phyloP scores from a whole-genome alignment of 2,113 vertebrate species.

The Opisthocomus hoazin region DNA sequence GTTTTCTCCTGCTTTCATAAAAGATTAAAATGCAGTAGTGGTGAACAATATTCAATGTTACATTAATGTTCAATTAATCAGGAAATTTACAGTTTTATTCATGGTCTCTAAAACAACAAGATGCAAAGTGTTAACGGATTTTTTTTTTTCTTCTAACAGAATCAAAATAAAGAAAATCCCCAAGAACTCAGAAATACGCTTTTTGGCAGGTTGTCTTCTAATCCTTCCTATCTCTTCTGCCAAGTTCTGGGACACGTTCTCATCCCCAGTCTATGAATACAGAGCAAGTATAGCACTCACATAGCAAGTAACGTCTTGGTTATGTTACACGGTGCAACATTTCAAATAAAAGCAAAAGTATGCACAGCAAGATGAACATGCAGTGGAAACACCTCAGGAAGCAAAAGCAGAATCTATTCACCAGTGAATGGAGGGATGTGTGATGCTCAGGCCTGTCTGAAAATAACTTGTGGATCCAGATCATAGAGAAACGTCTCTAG shows the following conservation, averaged over 20 bases:
- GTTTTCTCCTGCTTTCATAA: not conserved
- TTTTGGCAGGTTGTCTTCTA: not conserved
- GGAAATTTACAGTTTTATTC: not conserved
- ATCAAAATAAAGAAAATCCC: not conserved
- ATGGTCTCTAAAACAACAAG: not conserved
- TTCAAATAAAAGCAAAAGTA: not conserved
- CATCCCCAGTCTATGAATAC: not conserved
- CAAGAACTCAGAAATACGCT: not conserved
- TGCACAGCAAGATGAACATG: not conserved
- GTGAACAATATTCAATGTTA: not conserved
- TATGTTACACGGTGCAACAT: not conserved
- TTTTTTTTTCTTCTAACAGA: not conserved
- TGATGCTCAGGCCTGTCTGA: not conserved
- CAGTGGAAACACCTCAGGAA: not conserved
- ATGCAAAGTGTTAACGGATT: not conserved
- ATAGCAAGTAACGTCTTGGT: not conserved
- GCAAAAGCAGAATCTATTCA: not conserved
- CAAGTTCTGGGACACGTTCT: not conserved
- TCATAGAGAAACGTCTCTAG: not conserved
- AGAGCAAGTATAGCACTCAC: not conserved
- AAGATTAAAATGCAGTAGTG: not conserved
- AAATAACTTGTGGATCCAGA: not conserved
- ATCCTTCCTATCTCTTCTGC: not conserved
- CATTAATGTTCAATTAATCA: not conserved
- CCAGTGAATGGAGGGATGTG: not conserved